A percentile compares a stretch with the other conserved stretches of the same genome.
phyloP scores from a whole-genome alignment of 2,113 vertebrate genomes.

The Heteronetta atricapilla region DNA sequence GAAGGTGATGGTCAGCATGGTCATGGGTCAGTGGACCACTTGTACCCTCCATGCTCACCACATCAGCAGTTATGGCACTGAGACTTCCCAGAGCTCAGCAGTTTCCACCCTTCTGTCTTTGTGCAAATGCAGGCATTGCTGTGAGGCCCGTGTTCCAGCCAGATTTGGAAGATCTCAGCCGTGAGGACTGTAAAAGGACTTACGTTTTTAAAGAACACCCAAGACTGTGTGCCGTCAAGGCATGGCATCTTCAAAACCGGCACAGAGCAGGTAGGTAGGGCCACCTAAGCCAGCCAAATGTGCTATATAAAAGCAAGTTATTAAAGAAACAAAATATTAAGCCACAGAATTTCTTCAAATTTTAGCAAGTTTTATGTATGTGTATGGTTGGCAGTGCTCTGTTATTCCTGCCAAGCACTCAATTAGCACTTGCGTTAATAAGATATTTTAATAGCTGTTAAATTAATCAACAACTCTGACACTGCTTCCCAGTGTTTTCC shows the following conservation, averaged over 20 bases:
- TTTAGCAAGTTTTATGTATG: background rate
- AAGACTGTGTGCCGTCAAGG: background rate
- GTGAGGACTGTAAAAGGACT: background rate
- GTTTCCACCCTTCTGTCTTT: background rate
- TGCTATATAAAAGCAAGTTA: background rate
- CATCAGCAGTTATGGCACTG: background rate
- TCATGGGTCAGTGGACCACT: background rate
- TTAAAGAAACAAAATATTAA: background rate
- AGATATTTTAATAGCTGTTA: slow-evolving; percentile 63
- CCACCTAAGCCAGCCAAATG: background rate
- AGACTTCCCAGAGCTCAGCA: background rate
- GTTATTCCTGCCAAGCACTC: slow-evolving; percentile 58
- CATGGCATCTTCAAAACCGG: background rate
- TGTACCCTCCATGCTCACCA: background rate
- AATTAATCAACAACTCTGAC: slow-evolving; percentile 61
- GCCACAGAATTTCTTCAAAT: background rate
- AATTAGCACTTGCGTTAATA: slow-evolving; percentile 70
- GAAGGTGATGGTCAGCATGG: background rate
- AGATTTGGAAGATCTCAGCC: background rate
- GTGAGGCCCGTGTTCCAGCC: background rate
- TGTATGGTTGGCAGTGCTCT: background rate
- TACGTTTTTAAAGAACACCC: background rate
- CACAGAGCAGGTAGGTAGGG: background rate
- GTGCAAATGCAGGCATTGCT: background rate
- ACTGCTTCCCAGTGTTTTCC: slow-evolving; percentile 34